Evolutionary conservation across 1,140 invertebrate species (phyloP), one percentile per base, ranked within the genome.

Genomic region (Doryteuthis pealeii): DNA sequence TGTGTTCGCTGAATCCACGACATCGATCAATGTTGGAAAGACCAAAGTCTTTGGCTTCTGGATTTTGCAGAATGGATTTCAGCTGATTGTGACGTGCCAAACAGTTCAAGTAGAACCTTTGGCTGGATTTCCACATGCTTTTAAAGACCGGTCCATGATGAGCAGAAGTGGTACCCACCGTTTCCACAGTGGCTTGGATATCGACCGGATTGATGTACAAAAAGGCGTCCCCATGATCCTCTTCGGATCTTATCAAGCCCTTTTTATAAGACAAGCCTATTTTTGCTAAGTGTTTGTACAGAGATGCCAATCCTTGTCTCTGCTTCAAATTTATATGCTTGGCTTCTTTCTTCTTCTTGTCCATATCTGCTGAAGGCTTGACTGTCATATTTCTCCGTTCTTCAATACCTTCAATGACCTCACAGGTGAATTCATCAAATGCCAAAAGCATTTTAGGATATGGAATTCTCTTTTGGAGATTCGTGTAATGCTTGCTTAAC

Each of bases 11-110:
- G 84, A 93, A 96, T 62, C 96, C 96, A 88, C 92, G 92, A 78
- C 94, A 93, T 71, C 95, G 90, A 74, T 96, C 94, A 68, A 95
- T 91, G 78, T 94, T 94, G 54, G 91, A 92, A 0, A 92, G 86
- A 14, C 93, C 94, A 35, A 98, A 86, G 82, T 97, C 95, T 85
- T 88, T 62, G 10, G 54, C 54, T 62, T 62, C 54, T 62, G 54
- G 54, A 18, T 62, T 62, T 22, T 62, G 22, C 18, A 62, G 26
- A 62, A 62, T 62, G 22, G 26, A 6, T 62, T 62, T 62, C 5
- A 62, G 18, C 54, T 62, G 54, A 18, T 5, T 28, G 18, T 62
- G 54, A n/a, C 54, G 54, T 12, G 54, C 10, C 26, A 62, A 62
- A 28, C 54, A 62, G 26, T 62, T 62, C 54, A 22, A 22, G 54